Conservation (phyloP, 2,113 vertebrate genomes). For the Eptatretus burgeri region DNA sequence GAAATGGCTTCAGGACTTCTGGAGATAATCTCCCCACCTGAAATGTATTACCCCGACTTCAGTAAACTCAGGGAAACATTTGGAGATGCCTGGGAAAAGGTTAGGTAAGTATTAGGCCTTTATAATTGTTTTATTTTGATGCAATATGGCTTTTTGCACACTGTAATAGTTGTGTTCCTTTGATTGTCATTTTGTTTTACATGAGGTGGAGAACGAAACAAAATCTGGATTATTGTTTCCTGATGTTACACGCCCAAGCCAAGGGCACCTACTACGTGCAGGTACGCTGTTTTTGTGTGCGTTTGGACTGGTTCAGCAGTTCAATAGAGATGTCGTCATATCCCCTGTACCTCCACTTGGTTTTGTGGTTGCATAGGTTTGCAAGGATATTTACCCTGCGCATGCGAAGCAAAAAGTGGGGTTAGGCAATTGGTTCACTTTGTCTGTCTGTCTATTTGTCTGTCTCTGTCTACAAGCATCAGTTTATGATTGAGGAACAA, state of each 20-base stretch:
- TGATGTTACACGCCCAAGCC: conserved; percentile 96
- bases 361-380: too few relatives aligned
- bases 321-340: background rate
- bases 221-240: conserved; percentile 89
- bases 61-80: conserved; percentile 57
- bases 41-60: conserved; percentile 76
- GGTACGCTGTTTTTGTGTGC: conserved; percentile 17
- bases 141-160: too few relatives aligned
- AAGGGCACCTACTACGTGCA: conserved; percentile 88
- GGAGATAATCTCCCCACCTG: conserved; percentile 62
- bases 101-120: conserved; percentile 24
- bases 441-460: too few relatives aligned
- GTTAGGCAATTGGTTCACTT: too few relatives aligned
- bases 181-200: conserved; percentile 6
- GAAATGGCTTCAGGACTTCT: conserved; percentile 65
- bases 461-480: too few relatives aligned
- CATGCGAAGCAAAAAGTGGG: too few relatives aligned
- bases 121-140: too few relatives aligned
- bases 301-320: background rate
- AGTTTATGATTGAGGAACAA: too few relatives aligned
- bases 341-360: too few relatives aligned
- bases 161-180: background rate
- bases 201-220: conserved; percentile 90
- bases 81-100: conserved; percentile 65
- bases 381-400: too few relatives aligned